Percentiles rank a stretch among this genome's conserved stretches.
These are phyloP conservation scores for Odocoileus hemionus DNA, from an alignment of 2,113 vertebrate genomes.

Conservation along the genomic window DNA sequence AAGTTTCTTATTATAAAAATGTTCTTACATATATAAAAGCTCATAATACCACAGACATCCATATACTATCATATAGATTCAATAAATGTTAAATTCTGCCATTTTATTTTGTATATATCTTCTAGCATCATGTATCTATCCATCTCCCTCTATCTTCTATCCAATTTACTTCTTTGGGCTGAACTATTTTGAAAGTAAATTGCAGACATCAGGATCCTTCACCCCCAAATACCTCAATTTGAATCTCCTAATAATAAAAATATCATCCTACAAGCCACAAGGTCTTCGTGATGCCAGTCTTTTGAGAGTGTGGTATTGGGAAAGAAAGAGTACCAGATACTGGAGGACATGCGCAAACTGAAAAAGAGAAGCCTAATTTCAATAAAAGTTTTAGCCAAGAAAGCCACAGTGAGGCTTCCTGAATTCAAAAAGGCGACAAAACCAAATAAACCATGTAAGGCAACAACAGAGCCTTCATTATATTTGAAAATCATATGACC, in stretches of 20 bases:
- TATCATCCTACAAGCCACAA: background rate
- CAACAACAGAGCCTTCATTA: background rate
- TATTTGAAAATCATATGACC: background rate
- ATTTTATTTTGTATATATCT: background rate
- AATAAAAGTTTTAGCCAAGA: background rate
- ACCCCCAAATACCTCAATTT: background rate
- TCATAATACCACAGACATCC: background rate
- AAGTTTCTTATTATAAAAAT: background rate
- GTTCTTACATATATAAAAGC: background rate
- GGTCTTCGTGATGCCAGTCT: background rate
- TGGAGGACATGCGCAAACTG: background rate
- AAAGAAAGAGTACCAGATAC: background rate
- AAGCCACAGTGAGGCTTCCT: background rate
- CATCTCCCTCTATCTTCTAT: background rate
- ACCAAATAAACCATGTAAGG: background rate
- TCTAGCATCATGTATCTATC: background rate
- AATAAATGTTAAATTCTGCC: background rate
- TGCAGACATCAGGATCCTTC: background rate
- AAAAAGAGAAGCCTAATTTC: background rate
- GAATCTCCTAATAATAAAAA: background rate
- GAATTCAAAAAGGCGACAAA: background rate
- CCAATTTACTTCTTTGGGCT: background rate
- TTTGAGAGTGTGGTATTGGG: background rate
- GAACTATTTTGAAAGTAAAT: background rate
- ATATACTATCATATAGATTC: background rate